These are phyloP conservation scores for Leptura quadrifasciata DNA, from an alignment of 2,888 invertebrate genomes.

Conservation along the genomic window DNA sequence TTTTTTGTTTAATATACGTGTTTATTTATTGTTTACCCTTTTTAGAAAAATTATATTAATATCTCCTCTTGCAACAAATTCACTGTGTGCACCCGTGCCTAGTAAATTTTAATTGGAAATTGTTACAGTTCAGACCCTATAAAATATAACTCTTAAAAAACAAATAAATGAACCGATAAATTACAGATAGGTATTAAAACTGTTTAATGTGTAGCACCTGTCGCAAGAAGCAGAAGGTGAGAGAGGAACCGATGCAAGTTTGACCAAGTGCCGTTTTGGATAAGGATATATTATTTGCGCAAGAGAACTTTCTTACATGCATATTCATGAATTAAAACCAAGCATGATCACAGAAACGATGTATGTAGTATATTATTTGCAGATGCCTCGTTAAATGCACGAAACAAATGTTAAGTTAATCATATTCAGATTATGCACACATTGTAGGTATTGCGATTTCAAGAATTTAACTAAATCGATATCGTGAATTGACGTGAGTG, in stretches of 20 bases:
- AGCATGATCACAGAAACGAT: constrained; percentile 17
- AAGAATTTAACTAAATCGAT: not conserved
- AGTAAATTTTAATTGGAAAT: constrained; percentile 20
- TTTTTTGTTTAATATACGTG: no score
- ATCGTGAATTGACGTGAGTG: not conserved
- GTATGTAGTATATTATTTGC: constrained; percentile 13
- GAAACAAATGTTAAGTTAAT: constrained; percentile 4
- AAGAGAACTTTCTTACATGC: constrained; percentile 30
- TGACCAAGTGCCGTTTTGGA: constrained; percentile 30
- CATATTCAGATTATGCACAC: constrained; percentile 9
- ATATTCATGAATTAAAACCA: constrained; percentile 35
- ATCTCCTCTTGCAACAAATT: not conserved
- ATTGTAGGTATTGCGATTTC: not conserved
- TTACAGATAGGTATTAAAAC: constrained; percentile 35
- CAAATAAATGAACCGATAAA: constrained; percentile 32
- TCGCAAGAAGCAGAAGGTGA: constrained; percentile 21
- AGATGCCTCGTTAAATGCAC: constrained; percentile 10
- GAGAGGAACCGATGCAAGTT: constrained; percentile 29
- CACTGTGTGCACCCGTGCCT: not conserved
- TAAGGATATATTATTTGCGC: constrained; percentile 26
- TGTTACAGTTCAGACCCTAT: constrained; percentile 24
- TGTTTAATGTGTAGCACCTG: constrained; percentile 40
- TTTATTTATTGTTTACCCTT: no score
- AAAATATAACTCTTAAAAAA: constrained; percentile 34
- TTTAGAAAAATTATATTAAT: no score